Base-by-base conservation (phyloP, 2,888 invertebrate genomes). In the Apomyelois bistriatella region DNA sequence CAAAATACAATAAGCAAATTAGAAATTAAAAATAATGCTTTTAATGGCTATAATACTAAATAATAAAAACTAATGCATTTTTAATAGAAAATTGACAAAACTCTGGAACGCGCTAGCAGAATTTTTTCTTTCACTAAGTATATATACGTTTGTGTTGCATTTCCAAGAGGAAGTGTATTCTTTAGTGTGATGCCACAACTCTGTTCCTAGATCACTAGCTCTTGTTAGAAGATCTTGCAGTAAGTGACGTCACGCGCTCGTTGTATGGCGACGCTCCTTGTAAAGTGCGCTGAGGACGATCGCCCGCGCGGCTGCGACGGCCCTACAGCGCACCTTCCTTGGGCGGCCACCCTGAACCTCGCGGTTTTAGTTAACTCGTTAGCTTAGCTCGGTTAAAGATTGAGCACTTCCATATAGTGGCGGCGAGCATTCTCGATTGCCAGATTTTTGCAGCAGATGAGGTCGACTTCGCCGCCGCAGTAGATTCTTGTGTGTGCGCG, bases 381-480 rank as follows among this genome's bases (percentile, higher is more conserved):
- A 92, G 93, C 92, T 85, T 93, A 92, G 93, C 92, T 93, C 92
- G 93, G 92, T 91, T 92, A 92, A 91, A 91, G 89, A 88, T 85
- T 84, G 92, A 92, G 92, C 93, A 93, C 93, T 93, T 93, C 93
- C 91, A 93, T 91, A 69, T 68, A 68, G 66, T 85, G 93, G 93
- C 92, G 92, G 92, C 93, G 93, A 91, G 90, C 65, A 72, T 66
- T 71, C 86, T 90, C 86, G 90, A 84, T 68, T 83, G 90, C 90
- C 90, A 83, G 86, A 58, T 86, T 90, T 89, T 89, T 87, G 72
- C 54, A 53, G 13, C 16, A n/a, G n/a, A n/a, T n/a, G n/a, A n/a
- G n/a, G n/a, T n/a, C n/a, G n/a, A n/a, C n/a, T n/a, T n/a, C n/a
- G n/a, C n/a, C n/a, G n/a, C n/a, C n/a, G n/a, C n/a, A n/a, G n/a